Conservation (phyloP, 2,113 vertebrate genomes). For the Hemicordylus capensis region DNA sequence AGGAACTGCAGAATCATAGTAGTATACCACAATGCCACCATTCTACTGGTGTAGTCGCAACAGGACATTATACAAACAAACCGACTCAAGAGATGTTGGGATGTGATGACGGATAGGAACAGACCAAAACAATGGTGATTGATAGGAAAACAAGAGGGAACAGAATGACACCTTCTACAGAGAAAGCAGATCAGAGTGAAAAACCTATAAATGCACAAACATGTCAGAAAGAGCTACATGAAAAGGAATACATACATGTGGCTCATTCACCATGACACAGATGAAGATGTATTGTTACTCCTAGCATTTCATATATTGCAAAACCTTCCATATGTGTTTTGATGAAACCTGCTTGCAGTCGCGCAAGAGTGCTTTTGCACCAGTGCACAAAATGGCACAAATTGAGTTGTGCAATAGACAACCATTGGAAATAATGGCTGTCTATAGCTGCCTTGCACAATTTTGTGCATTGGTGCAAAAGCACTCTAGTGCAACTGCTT, state of each 20-base stretch:
- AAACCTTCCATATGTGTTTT: no score
- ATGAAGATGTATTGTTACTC: background rate
- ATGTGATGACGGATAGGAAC: background rate
- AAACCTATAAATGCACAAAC: background rate
- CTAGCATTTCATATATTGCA: no score
- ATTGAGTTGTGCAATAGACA: no score
- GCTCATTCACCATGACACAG: background rate
- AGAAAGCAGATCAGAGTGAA: background rate
- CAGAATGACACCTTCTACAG: background rate
- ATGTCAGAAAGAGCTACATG: background rate
- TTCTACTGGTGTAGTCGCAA: background rate
- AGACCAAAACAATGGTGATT: background rate
- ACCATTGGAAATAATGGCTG: no score
- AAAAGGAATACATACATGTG: background rate
- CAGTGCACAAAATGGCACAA: no score
- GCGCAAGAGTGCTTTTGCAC: no score
- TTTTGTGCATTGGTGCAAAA: no score
- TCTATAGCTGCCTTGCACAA: no score
- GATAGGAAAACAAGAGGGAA: background rate
- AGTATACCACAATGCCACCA: background rate
- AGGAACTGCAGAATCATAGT: background rate
- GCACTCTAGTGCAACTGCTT: no score
- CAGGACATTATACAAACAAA: background rate
- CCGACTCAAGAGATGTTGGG: background rate
- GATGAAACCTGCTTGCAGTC: no score